phyloP scores from a whole-genome alignment of 2,797 vertebrate genomes.

The Trachurus trachurus region DNA sequence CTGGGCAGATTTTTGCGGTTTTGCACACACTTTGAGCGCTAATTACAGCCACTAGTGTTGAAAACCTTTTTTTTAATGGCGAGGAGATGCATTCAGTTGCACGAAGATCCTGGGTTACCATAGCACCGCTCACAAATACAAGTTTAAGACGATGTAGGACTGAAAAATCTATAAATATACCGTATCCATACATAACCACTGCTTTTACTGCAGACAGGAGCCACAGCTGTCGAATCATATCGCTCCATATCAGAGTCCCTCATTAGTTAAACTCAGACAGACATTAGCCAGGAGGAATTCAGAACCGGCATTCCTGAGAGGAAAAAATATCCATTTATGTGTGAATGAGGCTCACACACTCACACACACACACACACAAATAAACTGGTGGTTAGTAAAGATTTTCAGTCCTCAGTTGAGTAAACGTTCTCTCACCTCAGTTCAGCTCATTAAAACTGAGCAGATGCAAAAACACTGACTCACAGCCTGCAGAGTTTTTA shows the following conservation, averaged over 20 bases:
- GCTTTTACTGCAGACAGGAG: constrained; percentile 42
- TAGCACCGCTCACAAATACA: neutral
- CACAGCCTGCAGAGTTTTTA: constrained; percentile 9
- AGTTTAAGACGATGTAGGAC: neutral
- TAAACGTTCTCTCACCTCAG: neutral
- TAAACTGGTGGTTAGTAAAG: constrained; percentile 1
- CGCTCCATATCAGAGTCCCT: constrained; percentile 59
- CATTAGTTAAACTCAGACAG: constrained; percentile 69
- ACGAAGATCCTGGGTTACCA: neutral
- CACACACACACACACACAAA: constrained; percentile 6
- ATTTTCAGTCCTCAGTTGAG: constrained; percentile 5
- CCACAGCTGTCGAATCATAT: constrained; percentile 56
- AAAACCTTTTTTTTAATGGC: constrained; percentile 47
- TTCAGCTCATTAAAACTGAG: constrained; percentile 15
- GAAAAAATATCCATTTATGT: constrained; percentile 57
- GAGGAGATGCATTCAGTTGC: constrained; percentile 19
- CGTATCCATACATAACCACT: neutral
- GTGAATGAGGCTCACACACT: constrained; percentile 33
- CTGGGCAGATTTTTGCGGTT: constrained; percentile 42
- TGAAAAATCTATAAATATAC: neutral
- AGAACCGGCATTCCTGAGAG: constrained; percentile 54
- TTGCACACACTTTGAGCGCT: constrained; percentile 37
- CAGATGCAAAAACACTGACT: neutral
- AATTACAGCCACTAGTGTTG: constrained; percentile 54
- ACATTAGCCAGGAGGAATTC: constrained; percentile 70